Percentiles rank a stretch among this genome's conserved stretches.
Conservation (phyloP, 2,797 vertebrate species). For the Tokudaia tokunoshimensis region DNA sequence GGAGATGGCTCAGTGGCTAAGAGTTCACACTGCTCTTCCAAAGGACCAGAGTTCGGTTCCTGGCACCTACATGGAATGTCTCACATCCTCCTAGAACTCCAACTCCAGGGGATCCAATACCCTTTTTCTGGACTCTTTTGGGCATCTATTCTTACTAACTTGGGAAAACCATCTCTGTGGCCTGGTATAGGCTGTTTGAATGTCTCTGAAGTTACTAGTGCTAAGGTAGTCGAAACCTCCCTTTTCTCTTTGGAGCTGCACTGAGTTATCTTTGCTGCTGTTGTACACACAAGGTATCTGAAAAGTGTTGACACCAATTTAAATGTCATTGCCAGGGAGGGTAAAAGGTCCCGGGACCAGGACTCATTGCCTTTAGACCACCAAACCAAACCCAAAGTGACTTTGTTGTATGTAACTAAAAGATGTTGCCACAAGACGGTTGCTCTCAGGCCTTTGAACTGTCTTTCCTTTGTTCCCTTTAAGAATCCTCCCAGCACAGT, state of each 20-base stretch:
- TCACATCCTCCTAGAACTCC: not conserved
- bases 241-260: constrained; percentile 29
- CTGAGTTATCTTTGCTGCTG: constrained; percentile 48
- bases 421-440: constrained; percentile 70
- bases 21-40: not conserved
- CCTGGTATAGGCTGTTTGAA: constrained; percentile 6
- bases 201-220: constrained; percentile 49
- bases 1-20: not conserved
- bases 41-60: not conserved
- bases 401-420: constrained; percentile 66
- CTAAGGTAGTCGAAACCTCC: constrained; percentile 14
- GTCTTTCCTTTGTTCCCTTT: constrained; percentile 65
- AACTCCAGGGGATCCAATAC: not conserved
- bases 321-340: constrained; percentile 65
- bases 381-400: constrained; percentile 54
- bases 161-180: not conserved
- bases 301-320: constrained; percentile 54
- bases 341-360: constrained; percentile 47
- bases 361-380: constrained; percentile 66
- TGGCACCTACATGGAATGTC: not conserved
- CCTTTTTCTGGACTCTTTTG: not conserved
- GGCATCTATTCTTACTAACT: no score
- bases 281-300: constrained; percentile 24
- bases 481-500: constrained; percentile 69
- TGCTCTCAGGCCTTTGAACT: constrained; percentile 75